A percentile compares a stretch with the other conserved stretches of the same genome.
These are phyloP conservation scores for Tachysurus vachellii DNA, from an alignment of 2,113 vertebrate genomes.

Conservation along the genomic window DNA sequence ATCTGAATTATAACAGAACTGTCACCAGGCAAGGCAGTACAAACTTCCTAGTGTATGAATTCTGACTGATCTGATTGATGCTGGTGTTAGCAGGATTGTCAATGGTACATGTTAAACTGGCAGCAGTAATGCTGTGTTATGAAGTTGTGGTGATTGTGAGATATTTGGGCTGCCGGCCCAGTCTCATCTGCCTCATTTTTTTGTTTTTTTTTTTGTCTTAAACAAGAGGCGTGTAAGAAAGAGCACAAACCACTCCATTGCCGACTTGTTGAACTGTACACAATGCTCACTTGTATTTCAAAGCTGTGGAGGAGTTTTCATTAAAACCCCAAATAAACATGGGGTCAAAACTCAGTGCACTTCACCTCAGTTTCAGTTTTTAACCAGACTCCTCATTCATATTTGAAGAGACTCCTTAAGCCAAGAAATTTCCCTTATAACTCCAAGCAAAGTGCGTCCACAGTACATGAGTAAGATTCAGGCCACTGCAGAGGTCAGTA, in stretches of 20 bases:
- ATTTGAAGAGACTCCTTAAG: slow-evolving; percentile 33
- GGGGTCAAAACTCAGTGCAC: neutral
- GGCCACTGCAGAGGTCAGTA: slow-evolving; percentile 2
- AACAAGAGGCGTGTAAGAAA: neutral
- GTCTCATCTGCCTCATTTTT: slow-evolving; percentile 33
- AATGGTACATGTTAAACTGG: slow-evolving; percentile 28
- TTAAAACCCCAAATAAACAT: neutral
- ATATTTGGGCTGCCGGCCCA: slow-evolving; percentile 7
- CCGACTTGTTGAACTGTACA: neutral
- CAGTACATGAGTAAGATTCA: neutral
- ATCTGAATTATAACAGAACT: neutral
- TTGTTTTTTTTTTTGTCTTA: neutral
- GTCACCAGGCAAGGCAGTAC: neutral
- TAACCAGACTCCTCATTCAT: slow-evolving; percentile 6
- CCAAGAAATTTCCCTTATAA: neutral
- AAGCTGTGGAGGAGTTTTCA: slow-evolving; percentile 13
- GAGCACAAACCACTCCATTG: neutral
- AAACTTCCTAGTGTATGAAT: neutral
- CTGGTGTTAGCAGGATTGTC: neutral
- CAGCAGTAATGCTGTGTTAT: slow-evolving; percentile 26
- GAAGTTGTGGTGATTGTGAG: slow-evolving; percentile 11
- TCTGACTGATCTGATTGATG: neutral
- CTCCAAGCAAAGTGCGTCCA: slow-evolving; percentile 5
- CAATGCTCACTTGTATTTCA: slow-evolving; percentile 1
- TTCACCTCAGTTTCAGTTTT: slow-evolving; percentile 8